Base-by-base conservation (phyloP, 2,888 invertebrate genomes). In the Bhutanitis thaidina region DNA sequence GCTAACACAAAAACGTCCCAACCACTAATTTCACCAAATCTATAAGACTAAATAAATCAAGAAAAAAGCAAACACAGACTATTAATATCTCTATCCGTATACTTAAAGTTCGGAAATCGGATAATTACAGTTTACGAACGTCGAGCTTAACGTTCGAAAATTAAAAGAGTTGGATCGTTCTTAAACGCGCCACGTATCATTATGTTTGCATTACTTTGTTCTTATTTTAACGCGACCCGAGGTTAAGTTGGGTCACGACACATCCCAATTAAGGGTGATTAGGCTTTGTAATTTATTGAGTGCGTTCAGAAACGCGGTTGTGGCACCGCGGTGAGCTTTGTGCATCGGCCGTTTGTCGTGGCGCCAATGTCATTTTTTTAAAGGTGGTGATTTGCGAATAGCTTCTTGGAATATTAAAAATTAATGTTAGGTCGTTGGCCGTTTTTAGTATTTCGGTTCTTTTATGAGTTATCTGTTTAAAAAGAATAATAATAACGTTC, bases 81-180 rank as follows among this genome's bases (percentile, higher is more conserved):
- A 87, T 87, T 87, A 87, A 87, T 87, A 87, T 86, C 85, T 88
- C 81, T 85, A 88, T 88, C 85, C 85, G 75, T 86, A 84, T 88
- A 85, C 81, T 86, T 88, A 86, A 64, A 63, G 74, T 76, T 77
- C 76, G 72, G 78, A 75, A 79, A 80, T 67, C 70, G 72, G 79
- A 84, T 88, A 88, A 88, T 88, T 87, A 88, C 79, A 80, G 85
- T 75, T 73, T 69, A 69, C 69, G 67, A 67, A 71, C 73, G 67
- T 62, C 65, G 71, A 72, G 67, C 65, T 74, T 79, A 80, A 83
- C 78, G 82, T 83, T 82, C 70, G 67, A 71, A 79, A 83, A 82
- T 86, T 85, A 87, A 86, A 85, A 87, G 80, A 74, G 73, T 70
- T 69, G 66, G 61, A 65, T 52, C 70, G 69, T 67, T 75, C 70